These are phyloP conservation scores for Sebastes steindachneri DNA, from an alignment of 2,797 vertebrate species.

Conservation along the genomic window DNA sequence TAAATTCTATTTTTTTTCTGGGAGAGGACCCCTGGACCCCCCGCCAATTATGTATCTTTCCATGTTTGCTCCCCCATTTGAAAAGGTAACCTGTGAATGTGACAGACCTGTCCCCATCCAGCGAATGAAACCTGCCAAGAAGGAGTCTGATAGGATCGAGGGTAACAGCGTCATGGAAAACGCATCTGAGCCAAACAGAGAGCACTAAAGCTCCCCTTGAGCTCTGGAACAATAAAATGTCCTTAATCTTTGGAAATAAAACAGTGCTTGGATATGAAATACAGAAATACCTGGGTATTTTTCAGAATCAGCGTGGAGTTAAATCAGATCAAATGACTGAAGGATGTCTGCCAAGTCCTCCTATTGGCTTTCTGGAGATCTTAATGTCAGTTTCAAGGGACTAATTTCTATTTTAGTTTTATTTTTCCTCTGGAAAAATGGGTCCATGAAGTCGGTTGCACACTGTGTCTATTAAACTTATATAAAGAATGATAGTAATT, in stretches of 20 bases:
- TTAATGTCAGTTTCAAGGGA: not conserved
- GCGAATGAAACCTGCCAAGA: slow-evolving; percentile 19
- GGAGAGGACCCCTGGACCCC: not conserved
- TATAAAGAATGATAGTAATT: not conserved
- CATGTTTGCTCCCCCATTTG: not conserved
- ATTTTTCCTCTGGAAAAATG: not conserved
- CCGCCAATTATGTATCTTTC: not conserved
- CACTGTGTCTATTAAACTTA: slow-evolving; percentile 16
- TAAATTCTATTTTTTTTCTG: not conserved
- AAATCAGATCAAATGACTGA: slow-evolving; percentile 20
- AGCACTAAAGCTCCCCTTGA: slow-evolving; percentile 30
- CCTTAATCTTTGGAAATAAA: slow-evolving; percentile 47
- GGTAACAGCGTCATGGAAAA: slow-evolving; percentile 52
- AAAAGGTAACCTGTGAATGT: not conserved
- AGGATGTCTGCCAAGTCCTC: slow-evolving; percentile 3
- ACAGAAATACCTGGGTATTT: slow-evolving; percentile 41
- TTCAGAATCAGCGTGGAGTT: slow-evolving; percentile 14
- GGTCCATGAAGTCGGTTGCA: not conserved
- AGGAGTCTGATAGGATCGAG: slow-evolving; percentile 16
- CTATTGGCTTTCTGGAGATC: slow-evolving; percentile 14
- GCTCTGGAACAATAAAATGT: slow-evolving; percentile 50
- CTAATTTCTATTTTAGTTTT: not conserved
- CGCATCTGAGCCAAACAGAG: slow-evolving; percentile 13
- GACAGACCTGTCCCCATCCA: slow-evolving; percentile 4
- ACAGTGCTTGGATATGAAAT: slow-evolving; percentile 30